Evolutionary conservation across 2,113 vertebrate genomes (phyloP).

Genomic region (Crocuta crocuta): DNA sequence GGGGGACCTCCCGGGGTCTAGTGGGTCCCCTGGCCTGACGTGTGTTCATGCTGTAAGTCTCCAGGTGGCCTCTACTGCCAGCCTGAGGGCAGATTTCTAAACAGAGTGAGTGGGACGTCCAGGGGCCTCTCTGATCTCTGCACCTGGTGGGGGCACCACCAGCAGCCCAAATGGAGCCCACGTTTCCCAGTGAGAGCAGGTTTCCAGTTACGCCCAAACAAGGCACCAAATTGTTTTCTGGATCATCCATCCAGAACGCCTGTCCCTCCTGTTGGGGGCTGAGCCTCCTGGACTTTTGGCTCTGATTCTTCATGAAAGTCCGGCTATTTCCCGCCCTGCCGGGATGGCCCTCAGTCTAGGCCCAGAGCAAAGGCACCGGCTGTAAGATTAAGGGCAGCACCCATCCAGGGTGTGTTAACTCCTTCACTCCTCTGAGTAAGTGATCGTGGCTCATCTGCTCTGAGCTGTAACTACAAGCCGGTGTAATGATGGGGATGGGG

Average conservation of each 20-base stretch:
- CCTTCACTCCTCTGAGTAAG: slow-evolving; percentile 69
- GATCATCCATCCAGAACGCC: slow-evolving; percentile 10
- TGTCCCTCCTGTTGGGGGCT: slow-evolving; percentile 47
- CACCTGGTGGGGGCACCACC: neutral
- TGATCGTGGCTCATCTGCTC: slow-evolving; percentile 66
- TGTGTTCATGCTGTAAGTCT: neutral
- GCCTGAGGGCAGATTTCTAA: neutral
- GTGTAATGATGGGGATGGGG: slow-evolving; percentile 51
- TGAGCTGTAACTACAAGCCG: slow-evolving; percentile 49
- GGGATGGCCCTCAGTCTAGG: slow-evolving; percentile 36
- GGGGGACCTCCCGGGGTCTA: neutral
- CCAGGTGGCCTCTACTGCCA: neutral
- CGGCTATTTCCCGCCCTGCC: slow-evolving; percentile 40
- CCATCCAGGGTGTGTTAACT: slow-evolving; percentile 71
- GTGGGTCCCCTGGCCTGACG: neutral
- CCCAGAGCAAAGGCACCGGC: slow-evolving; percentile 53
- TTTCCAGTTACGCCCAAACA: neutral
- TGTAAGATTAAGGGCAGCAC: slow-evolving; percentile 76
- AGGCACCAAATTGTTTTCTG: neutral
- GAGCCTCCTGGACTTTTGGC: slow-evolving; percentile 66
- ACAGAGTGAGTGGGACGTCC: neutral
- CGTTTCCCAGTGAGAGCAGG: neutral
- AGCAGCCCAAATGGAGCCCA: too few relatives aligned
- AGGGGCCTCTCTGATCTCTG: neutral
- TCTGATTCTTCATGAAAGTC: slow-evolving; percentile 58